Conservation (phyloP, 1,140 invertebrate genomes). For the Panulirus ornatus region DNA sequence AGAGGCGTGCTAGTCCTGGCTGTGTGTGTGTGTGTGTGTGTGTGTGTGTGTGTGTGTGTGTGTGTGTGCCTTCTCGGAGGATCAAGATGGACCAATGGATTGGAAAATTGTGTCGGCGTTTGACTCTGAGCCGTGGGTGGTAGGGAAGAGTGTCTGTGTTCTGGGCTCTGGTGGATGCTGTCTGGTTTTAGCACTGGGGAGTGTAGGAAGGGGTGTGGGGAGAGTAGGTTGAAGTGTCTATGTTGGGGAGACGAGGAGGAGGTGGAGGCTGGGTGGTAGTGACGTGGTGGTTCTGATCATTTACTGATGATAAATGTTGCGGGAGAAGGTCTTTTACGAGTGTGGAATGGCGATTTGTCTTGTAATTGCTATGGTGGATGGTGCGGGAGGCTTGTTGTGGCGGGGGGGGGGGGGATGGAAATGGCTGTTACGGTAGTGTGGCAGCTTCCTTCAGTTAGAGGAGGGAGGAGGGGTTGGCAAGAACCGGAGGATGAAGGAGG, state of each 20-base stretch:
- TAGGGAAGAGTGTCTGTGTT: not conserved
- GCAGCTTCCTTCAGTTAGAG: not conserved
- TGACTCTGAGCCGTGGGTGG: not conserved
- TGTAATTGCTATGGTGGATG: not conserved
- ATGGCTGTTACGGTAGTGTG: not conserved
- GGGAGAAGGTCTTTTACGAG: not conserved
- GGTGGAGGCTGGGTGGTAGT: not conserved
- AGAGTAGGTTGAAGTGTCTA: not conserved
- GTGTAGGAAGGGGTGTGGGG: not conserved
- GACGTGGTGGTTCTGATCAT: not conserved
- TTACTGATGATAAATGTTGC: not conserved
- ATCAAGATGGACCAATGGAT: conserved; percentile 48
- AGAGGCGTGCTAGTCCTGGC: too few species aligned
- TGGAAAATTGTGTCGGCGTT: conserved; percentile 48
- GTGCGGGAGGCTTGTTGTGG: not conserved
- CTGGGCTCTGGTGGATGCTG: too few species aligned
- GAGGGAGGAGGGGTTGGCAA: not conserved
- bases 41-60: too few species aligned
- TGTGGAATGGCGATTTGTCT: not conserved
- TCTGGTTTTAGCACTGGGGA: too few species aligned
- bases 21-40: too few species aligned
- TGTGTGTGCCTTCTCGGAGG: not conserved
- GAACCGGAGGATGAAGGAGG: not conserved
- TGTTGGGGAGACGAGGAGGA: not conserved
- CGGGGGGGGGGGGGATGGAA: not conserved